phyloP scores from a whole-genome alignment of 2,113 vertebrate genomes.

The Myodes glareolus region DNA sequence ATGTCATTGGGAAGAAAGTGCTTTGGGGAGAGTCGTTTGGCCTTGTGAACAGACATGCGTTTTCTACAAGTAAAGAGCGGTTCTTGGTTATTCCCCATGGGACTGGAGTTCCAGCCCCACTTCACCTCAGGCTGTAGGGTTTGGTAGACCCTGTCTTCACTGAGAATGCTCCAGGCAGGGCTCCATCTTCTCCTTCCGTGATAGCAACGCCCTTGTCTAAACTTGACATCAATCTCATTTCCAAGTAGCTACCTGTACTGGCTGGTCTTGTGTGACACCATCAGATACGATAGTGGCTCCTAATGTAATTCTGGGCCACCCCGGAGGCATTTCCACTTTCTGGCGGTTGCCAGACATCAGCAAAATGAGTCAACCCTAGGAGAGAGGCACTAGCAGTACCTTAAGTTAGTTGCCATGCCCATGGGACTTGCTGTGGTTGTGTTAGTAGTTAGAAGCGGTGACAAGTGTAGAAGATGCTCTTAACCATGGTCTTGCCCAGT shows the following conservation, averaged over 20 bases:
- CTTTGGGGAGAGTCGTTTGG: not conserved
- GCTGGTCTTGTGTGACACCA: not conserved
- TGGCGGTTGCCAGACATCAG: not conserved
- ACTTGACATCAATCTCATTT: not conserved
- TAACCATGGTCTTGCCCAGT: too few relatives aligned
- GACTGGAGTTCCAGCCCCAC: not conserved
- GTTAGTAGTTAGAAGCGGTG: not conserved
- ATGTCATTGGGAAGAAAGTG: not conserved
- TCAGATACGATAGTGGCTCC: not conserved
- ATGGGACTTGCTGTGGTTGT: not conserved
- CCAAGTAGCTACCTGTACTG: not conserved
- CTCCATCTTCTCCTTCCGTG: not conserved
- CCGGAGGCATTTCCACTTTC: not conserved
- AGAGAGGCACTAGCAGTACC: not conserved
- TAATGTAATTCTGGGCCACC: not conserved
- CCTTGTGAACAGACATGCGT: not conserved
- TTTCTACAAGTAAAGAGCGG: not conserved
- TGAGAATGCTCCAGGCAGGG: not conserved
- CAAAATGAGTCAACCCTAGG: not conserved
- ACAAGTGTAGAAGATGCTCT: not conserved
- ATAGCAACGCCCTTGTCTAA: not conserved
- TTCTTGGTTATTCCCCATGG: not conserved
- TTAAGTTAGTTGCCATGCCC: not conserved
- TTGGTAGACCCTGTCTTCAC: not conserved
- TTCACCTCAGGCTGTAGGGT: not conserved